These are phyloP conservation scores for Alethe diademata DNA, from an alignment of 2,113 vertebrate genomes.

Conservation along the genomic window DNA sequence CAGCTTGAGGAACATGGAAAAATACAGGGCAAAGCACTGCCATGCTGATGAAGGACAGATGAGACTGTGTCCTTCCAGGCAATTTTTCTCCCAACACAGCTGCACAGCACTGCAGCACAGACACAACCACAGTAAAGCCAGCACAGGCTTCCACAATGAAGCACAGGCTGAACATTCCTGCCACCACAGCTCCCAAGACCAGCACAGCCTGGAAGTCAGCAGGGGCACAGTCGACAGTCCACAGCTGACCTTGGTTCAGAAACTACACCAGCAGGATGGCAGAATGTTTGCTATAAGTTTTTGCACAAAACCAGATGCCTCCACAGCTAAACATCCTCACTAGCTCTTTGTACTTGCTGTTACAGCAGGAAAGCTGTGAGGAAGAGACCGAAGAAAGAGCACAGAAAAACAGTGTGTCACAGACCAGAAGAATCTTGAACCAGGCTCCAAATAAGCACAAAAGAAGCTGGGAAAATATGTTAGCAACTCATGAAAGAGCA, in stretches of 20 bases:
- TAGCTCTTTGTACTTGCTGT: not conserved
- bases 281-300: not conserved
- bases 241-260: not conserved
- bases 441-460: not conserved
- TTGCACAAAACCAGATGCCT: not conserved
- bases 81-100: not conserved
- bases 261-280: not conserved
- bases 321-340: not conserved
- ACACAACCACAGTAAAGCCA: not conserved
- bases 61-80: not conserved
- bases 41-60: not conserved
- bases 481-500: not conserved
- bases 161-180: not conserved
- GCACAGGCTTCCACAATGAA: accelerated
- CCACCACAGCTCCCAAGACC: not conserved
- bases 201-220: not conserved
- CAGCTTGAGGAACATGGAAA: not conserved
- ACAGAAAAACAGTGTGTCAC: not conserved
- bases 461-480: not conserved
- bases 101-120: not conserved
- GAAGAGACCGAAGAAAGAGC: not conserved
- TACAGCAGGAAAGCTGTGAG: not conserved
- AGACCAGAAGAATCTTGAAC: not conserved
- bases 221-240: not conserved
- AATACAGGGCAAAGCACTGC: not conserved